These are phyloP conservation scores for Pantherophis guttatus DNA, from an alignment of 2,113 vertebrate species.

Conservation along the genomic window DNA sequence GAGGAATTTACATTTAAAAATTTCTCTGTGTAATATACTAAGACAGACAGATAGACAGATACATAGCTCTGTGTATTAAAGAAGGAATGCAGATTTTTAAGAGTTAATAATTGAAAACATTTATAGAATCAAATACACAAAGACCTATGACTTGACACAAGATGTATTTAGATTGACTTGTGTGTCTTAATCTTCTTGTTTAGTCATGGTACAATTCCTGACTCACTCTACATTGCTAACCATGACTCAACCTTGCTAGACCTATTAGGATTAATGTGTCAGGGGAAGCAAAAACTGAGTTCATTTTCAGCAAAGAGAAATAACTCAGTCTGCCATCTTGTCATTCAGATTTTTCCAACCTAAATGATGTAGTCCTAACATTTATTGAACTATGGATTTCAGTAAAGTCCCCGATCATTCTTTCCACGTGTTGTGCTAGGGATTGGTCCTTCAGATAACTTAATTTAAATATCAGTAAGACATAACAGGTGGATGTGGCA, in stretches of 20 bases:
- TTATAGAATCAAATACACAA: neutral
- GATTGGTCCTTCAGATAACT: neutral
- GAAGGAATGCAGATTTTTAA: neutral
- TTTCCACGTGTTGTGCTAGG: neutral
- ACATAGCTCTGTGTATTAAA: neutral
- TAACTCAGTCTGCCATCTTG: neutral
- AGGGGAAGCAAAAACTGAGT: neutral
- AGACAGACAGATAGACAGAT: neutral
- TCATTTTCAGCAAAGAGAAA: neutral
- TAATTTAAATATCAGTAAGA: conserved; percentile 26
- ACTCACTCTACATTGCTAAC: neutral
- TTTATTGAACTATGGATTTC: neutral
- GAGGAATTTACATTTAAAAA: neutral
- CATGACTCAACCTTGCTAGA: neutral
- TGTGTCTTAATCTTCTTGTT: neutral
- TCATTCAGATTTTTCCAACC: neutral
- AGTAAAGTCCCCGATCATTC: neutral
- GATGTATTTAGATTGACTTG: neutral
- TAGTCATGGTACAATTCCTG: neutral
- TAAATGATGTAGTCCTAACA: neutral
- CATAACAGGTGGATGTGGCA: conserved; percentile 30
- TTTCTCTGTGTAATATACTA: neutral
- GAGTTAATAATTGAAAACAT: neutral
- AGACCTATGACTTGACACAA: neutral
- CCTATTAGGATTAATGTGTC: neutral